These are phyloP conservation scores for Psococerastis gibbosa DNA, from an alignment of 2,888 invertebrate genomes.

Conservation along the genomic window DNA sequence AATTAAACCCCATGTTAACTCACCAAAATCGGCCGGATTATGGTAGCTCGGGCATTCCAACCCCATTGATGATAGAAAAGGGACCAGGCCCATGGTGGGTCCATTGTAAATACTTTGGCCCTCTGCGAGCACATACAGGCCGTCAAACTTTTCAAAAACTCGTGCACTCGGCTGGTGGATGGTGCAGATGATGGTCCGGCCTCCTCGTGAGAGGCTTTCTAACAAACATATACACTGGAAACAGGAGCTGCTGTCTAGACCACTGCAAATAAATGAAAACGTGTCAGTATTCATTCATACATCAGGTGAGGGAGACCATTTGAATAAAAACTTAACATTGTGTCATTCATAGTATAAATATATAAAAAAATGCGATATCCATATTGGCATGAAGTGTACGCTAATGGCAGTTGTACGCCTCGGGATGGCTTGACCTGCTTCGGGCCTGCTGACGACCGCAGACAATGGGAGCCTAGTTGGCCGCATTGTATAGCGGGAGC, in stretches of 20 bases:
- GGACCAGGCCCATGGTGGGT: constrained; percentile 60
- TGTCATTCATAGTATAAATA: too few relatives aligned
- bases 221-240: constrained; percentile 79
- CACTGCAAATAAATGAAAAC: constrained; percentile 32
- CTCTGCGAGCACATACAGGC: constrained; percentile 76
- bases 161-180: constrained; percentile 94
- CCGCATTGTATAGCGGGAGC: too few relatives aligned
- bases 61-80: constrained; percentile 68
- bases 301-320: too few relatives aligned
- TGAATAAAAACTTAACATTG: too few relatives aligned
- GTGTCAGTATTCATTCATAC: too few relatives aligned
- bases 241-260: constrained; percentile 85
- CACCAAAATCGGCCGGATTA: constrained; percentile 91
- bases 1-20: too few relatives aligned
- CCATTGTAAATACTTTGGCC: constrained; percentile 91
- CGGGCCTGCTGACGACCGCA: too few relatives aligned
- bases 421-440: too few relatives aligned
- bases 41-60: constrained; percentile 87
- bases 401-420: too few relatives aligned
- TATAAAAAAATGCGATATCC: too few relatives aligned
- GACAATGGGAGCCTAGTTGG: too few relatives aligned
- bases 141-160: constrained; percentile 89
- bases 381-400: too few relatives aligned
- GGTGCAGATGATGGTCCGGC: constrained; percentile 83
- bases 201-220: constrained; percentile 70